A percentile compares a stretch with the other conserved stretches of the same genome.
These are phyloP conservation scores for Echiichthys vipera DNA, from an alignment of 2,797 vertebrate species.

Conservation along the genomic window DNA sequence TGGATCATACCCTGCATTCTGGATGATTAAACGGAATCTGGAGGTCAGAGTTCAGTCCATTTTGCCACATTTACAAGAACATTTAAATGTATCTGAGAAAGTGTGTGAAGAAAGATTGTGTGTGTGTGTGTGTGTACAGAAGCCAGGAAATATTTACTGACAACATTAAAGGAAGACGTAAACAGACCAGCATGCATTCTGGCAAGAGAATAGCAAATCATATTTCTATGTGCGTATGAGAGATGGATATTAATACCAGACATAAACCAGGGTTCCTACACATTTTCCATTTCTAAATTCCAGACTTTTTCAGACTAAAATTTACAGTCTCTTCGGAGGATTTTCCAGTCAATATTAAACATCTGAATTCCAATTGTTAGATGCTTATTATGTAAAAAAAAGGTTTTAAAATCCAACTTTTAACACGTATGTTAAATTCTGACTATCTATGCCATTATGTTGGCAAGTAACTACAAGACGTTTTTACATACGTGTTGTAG, in stretches of 20 bases:
- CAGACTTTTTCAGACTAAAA: too few relatives aligned
- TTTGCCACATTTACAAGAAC: neutral
- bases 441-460: too few relatives aligned
- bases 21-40: neutral
- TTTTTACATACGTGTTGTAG: too few relatives aligned
- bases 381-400: too few relatives aligned
- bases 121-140: neutral
- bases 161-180: neutral
- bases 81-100: neutral
- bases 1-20: neutral
- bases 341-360: too few relatives aligned
- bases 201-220: neutral
- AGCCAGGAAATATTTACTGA: constrained; percentile 13
- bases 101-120: neutral
- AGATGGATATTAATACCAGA: constrained; percentile 8
- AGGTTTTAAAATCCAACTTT: too few relatives aligned
- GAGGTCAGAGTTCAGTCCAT: neutral
- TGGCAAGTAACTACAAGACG: too few relatives aligned
- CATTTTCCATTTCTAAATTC: too few relatives aligned
- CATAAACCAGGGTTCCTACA: too few relatives aligned
- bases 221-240: neutral
- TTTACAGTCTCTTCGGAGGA: too few relatives aligned
- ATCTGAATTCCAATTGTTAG: too few relatives aligned
- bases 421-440: too few relatives aligned
- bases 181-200: constrained; percentile 11